Base-by-base conservation (phyloP, 2,113 vertebrate genomes). In the Ibidorhyncha struthersii region DNA sequence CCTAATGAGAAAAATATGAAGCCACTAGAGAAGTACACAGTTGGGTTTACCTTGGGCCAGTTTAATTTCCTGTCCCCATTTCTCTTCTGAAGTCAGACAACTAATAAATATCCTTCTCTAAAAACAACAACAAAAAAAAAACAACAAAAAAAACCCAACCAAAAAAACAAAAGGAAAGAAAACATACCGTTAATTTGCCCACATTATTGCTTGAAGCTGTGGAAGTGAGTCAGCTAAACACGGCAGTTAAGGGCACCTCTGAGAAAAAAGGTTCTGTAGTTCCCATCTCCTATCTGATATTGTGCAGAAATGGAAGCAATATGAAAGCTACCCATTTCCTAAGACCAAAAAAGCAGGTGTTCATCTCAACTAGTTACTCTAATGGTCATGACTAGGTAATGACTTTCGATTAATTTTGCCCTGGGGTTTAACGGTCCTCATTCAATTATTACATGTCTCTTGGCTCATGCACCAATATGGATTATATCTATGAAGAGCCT, bases 21-120 rank as follows among this genome's bases (percentile, higher is more conserved):
- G 59, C 40, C 62, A 38, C 73, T 67, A 11, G 70, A 86, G 91
- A 94, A 94, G 62, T 81, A 85, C 69, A 56, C 36, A 78, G 27
- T 59, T 58, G 47, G 70, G 82, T 92, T 96, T 96, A 96, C 93
- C 87, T 94, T 95, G 92, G 89, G 93, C 94, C 77, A 58, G 15
- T 95, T 97, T 97, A 97, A 97, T 98, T 97, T 98, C 97, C 97
- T 97, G 96, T 92, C 83, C 72, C 25, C 32, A 1, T 93, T 92
- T 84, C 90, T 94, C 38, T 93, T 90, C 93, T 15, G 29, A 95
- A 95, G 84, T 55, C 36, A 69, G 85, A 69, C 19, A 55, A 62
- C 32, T 73, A 61, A 63, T 59, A 93, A 97, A 93, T 88, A 92
- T 79, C 74, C 43, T 81, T 36, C 14, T 87, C 11, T 10, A 3